Evolutionary conservation across 2,888 invertebrate genomes (phyloP).

Genomic region (Hemaris fuciformis): DNA sequence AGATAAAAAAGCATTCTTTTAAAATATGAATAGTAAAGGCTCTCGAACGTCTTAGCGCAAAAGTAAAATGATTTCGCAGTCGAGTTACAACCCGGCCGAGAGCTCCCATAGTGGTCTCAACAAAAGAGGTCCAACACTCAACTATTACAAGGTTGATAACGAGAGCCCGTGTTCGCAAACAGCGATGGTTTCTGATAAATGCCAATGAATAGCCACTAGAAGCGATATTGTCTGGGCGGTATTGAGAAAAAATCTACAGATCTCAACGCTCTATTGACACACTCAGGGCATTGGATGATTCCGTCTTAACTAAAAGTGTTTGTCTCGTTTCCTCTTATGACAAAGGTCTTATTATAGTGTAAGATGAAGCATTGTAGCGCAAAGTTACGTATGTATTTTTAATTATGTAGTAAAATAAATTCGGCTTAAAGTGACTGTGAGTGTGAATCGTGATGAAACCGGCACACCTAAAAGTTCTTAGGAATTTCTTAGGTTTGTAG

Average conservation of each 20-base stretch:
- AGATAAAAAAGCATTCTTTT: neutral
- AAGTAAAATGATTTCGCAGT: neutral
- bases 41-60: neutral
- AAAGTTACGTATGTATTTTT: no score
- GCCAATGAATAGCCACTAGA: neutral
- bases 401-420: no score
- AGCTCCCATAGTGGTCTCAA: slow-evolving; percentile 30
- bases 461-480: no score
- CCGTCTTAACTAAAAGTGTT: no score
- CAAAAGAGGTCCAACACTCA: slow-evolving; percentile 37
- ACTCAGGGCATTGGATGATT: no score
- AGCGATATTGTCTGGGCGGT: neutral
- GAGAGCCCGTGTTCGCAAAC: slow-evolving; percentile 44
- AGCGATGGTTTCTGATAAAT: slow-evolving; percentile 21
- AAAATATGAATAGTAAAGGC: neutral
- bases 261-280: neutral
- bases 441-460: no score
- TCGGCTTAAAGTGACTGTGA: no score
- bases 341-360: no score
- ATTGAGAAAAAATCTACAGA: slow-evolving; percentile 9
- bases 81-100: slow-evolving; percentile 17
- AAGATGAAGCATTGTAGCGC: no score
- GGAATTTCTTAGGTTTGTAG: no score
- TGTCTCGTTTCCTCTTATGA: no score
- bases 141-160: slow-evolving; percentile 37